Evolutionary conservation across 1,140 invertebrate species (phyloP).

Genomic region (Lordiphosa clarofinis): DNA sequence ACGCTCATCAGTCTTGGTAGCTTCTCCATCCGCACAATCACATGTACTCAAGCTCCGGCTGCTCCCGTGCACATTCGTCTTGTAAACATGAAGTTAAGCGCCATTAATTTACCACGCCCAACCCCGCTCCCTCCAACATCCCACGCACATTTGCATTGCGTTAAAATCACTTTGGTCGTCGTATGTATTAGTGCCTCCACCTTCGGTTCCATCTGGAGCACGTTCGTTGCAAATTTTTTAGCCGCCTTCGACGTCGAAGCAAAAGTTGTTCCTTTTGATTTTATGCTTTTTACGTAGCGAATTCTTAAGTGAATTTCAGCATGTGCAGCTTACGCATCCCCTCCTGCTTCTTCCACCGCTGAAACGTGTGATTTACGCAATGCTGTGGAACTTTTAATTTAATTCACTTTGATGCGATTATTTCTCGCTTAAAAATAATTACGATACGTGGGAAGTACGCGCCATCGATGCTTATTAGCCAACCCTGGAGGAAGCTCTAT

Average conservation of each 20-base stretch:
- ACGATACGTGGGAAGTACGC: slow-evolving; percentile 38
- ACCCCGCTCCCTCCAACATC: slow-evolving; percentile 1
- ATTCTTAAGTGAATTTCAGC: slow-evolving; percentile 69
- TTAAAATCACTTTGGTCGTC: slow-evolving; percentile 54
- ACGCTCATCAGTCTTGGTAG: slow-evolving; percentile 59
- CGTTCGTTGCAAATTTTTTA: slow-evolving; percentile 61
- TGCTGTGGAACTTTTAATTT: slow-evolving; percentile 63
- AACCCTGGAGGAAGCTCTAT: background rate
- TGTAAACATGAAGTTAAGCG: slow-evolving; percentile 77
- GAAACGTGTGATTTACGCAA: slow-evolving; percentile 61
- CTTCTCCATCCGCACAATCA: slow-evolving; percentile 11
- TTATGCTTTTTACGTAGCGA: slow-evolving; percentile 50
- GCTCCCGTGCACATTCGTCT: slow-evolving; percentile 59
- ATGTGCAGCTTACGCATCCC: slow-evolving; percentile 60
- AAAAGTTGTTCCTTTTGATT: slow-evolving; percentile 65
- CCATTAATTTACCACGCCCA: slow-evolving; percentile 65
- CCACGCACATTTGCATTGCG: slow-evolving; percentile 41
- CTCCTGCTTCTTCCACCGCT: background rate
- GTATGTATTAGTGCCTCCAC: slow-evolving; percentile 47
- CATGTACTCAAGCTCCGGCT: slow-evolving; percentile 10
- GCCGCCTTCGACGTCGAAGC: slow-evolving; percentile 6
- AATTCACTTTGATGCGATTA: slow-evolving; percentile 71
- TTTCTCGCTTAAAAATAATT: slow-evolving; percentile 57
- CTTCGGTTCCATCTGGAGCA: slow-evolving; percentile 10
- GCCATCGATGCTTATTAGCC: slow-evolving; percentile 47